Evolutionary conservation across 2,888 invertebrate genomes (phyloP).

Genomic region (Steinernema hermaphroditum): DNA sequence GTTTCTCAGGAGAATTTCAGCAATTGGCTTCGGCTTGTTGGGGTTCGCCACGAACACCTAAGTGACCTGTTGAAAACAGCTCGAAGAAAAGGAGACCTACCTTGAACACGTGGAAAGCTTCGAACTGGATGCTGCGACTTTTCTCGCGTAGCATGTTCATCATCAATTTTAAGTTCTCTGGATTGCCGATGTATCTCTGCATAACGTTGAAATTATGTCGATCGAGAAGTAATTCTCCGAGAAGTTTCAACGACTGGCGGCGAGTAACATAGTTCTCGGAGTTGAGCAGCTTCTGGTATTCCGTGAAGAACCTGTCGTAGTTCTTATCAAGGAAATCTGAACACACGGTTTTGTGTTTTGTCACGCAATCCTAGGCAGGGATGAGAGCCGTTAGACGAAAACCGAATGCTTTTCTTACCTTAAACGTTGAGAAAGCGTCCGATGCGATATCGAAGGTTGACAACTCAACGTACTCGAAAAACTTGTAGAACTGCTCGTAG

Average conservation of each 20-base stretch:
- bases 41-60: constrained; percentile 99
- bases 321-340: constrained; percentile 98
- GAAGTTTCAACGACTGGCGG: constrained; percentile 89
- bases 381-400: neutral
- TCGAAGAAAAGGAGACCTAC: constrained; percentile 70
- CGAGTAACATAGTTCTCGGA: constrained; percentile 99
- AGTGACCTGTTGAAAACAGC: neutral
- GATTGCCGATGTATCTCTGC: constrained; percentile 93
- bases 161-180: constrained; percentile 96
- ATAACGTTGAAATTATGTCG: constrained; percentile 95
- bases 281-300: constrained; percentile 93
- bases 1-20: constrained; percentile 96
- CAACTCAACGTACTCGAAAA: constrained; percentile 97
- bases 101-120: constrained; percentile 99
- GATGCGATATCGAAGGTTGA: constrained; percentile 99
- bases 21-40: constrained; percentile 97
- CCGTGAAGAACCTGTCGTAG: constrained; percentile 95
- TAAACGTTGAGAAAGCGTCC: constrained; percentile 99
- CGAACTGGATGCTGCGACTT: constrained; percentile 99
- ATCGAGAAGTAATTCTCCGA: constrained; percentile 94
- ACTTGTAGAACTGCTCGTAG: constrained; percentile 97
- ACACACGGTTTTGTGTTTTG: constrained; percentile 77
- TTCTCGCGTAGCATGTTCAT: constrained; percentile 99
- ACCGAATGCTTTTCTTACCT: constrained; percentile 71
- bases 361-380: constrained; percentile 70